phyloP scores from a whole-genome alignment of 2,797 vertebrate species.

The Sorex maritimensis region DNA sequence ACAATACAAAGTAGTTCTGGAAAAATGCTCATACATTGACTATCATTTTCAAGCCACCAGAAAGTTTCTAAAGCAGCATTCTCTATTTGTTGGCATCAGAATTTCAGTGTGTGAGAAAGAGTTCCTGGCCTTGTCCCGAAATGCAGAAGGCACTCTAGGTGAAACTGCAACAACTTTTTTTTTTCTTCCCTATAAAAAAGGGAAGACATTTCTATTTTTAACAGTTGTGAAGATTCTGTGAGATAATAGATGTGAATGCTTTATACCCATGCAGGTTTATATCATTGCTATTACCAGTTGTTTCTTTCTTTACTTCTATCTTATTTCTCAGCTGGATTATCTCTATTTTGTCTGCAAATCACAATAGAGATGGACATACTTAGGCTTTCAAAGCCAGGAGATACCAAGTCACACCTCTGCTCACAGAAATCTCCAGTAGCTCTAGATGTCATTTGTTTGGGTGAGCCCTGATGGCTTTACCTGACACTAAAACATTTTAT shows the following conservation, averaged over 20 bases:
- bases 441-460: too few relatives aligned
- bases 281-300: too few relatives aligned
- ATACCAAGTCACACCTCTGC: accelerated
- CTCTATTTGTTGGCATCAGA: accelerated
- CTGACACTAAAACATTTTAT: too few relatives aligned
- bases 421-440: not conserved
- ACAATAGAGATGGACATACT: too few relatives aligned
- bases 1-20: not conserved
- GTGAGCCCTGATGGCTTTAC: too few relatives aligned
- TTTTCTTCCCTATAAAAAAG: not conserved
- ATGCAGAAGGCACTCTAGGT: accelerated
- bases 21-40: not conserved
- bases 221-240: not conserved
- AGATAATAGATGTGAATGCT: not conserved
- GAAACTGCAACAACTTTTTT: too few relatives aligned
- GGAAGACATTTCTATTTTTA: too few relatives aligned
- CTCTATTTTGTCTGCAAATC: not conserved
- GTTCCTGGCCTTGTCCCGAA: accelerated
- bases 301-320: not conserved
- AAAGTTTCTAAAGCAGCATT: too few relatives aligned
- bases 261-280: not conserved
- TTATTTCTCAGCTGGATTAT: too few relatives aligned
- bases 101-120: not conserved
- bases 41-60: not conserved
- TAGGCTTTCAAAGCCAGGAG: accelerated